Evolutionary conservation across 2,113 vertebrate genomes (phyloP).

Genomic region (Dipodomys ordii): DNA sequence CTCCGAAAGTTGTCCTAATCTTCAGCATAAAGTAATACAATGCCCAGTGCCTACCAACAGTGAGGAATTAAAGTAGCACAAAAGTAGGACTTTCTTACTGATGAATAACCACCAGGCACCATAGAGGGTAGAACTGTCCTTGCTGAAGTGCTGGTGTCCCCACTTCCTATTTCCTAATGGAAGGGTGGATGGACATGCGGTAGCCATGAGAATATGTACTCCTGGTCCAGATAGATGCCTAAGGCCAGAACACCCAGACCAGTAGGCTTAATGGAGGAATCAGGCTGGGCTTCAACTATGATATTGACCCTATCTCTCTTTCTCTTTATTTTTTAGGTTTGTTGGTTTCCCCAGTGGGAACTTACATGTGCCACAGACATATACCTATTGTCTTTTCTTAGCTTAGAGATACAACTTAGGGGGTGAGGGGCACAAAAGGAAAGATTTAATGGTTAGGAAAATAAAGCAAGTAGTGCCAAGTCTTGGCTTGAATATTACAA

Average conservation of each 20-base stretch:
- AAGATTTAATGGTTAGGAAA: neutral
- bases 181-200: neutral
- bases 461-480: neutral
- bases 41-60: neutral
- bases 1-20: neutral
- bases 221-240: constrained; percentile 23
- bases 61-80: neutral
- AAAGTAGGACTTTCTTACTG: neutral
- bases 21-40: neutral
- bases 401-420: neutral
- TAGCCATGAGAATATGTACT: neutral
- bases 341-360: neutral
- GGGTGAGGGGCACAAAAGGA: neutral
- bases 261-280: constrained; percentile 1
- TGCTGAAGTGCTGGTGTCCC: neutral
- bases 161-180: constrained; percentile 44
- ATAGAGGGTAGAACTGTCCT: neutral
- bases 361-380: neutral
- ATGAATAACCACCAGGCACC: neutral
- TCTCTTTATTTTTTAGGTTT: constrained; percentile 32
- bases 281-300: neutral
- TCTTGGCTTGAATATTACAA: neutral
- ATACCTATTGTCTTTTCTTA: neutral
- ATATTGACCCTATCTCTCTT: constrained; percentile 11
- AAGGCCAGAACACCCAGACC: neutral